Base-by-base conservation (phyloP, 2,797 vertebrate genomes). In the Epinephelus malabaricus region DNA sequence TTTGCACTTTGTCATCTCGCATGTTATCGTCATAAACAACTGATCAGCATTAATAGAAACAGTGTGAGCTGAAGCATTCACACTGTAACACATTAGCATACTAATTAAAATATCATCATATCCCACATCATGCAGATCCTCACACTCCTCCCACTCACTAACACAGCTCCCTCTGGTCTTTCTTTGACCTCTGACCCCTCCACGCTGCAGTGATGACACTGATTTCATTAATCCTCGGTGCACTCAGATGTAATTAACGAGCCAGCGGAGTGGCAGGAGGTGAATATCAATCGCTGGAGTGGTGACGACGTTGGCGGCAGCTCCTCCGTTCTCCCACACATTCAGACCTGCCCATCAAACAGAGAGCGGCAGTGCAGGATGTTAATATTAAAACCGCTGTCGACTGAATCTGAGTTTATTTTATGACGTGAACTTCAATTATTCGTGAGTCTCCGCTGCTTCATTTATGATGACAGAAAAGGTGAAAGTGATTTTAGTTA, bases 31-130 rank as follows among this genome's bases (percentile, higher is more conserved):
- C 65, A 88, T 85, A 78, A 72, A 87, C 68, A 83, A 81, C 23
- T 54, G n/a, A 82, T 76, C 62, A 67, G 67, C 54, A 71, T 76
- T 83, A 83, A 73, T 82, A 79, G 85, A 83, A 81, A 55, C 66
- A 27, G 69, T 53, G 64, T n/a, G 63, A 61, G 55, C 54, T 51
- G 67, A 66, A 89, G 86, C 66, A 78, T 80, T 86, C 81, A n/a
- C 76, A 77, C 53, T 79, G 76, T 82, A 59, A 21, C 53, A 85
- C 88, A 93, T 94, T 92, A 88, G 85, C 90, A 92, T 90, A 86
- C 84, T 93, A 91, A 95, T 94, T 94, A 89, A 90, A 94, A 93
- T 78, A 65, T 67, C 78, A 61, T 74, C 68, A 40, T 76, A 85
- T 93, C 87, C 85, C 73, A 67, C 69, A 78, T 68, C 72, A 59